These are phyloP conservation scores for Augochlora pura DNA, from an alignment of 1,140 invertebrate species.

Conservation along the genomic window DNA sequence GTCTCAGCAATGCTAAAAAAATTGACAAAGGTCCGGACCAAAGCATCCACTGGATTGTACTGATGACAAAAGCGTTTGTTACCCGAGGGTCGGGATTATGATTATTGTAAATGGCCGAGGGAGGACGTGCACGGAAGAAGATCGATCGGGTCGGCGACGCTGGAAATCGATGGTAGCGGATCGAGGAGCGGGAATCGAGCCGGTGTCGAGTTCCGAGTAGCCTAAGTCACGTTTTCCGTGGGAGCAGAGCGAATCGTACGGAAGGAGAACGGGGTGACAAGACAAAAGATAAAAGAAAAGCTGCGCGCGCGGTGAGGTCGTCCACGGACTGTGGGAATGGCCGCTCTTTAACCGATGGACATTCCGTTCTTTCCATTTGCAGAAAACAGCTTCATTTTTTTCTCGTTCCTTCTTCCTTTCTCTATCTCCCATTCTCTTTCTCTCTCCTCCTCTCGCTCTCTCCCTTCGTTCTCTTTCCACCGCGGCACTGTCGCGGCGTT, in stretches of 20 bases:
- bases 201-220: not conserved
- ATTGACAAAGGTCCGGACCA: too few species aligned
- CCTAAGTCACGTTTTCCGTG: slow-evolving; percentile 65
- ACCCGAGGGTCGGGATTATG: too few species aligned
- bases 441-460: not conserved
- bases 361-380: slow-evolving; percentile 32
- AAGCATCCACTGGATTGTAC: too few species aligned
- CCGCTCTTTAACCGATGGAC: slow-evolving; percentile 44
- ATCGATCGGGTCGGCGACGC: not conserved
- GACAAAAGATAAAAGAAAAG: slow-evolving; percentile 68
- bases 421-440: not conserved
- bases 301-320: slow-evolving; percentile 50
- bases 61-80: too few species aligned
- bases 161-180: not conserved
- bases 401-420: not conserved
- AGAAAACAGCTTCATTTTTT: not conserved
- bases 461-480: slow-evolving; percentile 5
- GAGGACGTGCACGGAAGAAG: not conserved
- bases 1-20: too few species aligned
- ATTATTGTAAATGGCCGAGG: not conserved
- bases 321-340: slow-evolving; percentile 65
- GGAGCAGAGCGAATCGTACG: slow-evolving; percentile 66
- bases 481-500: slow-evolving; percentile 35
- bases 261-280: slow-evolving; percentile 61
- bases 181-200: not conserved